Base-by-base conservation (phyloP, 2,888 invertebrate genomes). In the Mellilla xanthometata region DNA sequence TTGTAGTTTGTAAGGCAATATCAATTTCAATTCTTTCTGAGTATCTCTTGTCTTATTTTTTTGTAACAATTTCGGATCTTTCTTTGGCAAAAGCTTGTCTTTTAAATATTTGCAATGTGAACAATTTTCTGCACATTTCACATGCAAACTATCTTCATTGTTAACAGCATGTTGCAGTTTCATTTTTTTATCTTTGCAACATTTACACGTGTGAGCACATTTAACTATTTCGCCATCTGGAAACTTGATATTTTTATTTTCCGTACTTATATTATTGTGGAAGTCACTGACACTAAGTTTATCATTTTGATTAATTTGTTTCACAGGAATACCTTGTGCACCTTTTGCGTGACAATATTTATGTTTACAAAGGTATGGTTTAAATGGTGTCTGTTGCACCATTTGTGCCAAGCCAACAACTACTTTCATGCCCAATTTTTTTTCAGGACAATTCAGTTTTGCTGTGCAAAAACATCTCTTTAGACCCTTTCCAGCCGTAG, bases 381-480 rank as follows among this genome's bases (percentile, higher is more conserved):
- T 24, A 8, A 24, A 24, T 24, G 24, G 24, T 8, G 24, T 24
- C 7, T 7, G 24, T 24, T 24, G 24, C 24, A 24, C 8, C 7
- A 8, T 24, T 24, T 24, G 8, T 24, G n/a, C 24, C 8, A 7
- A n/a, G 8, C 24, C 24, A n/a, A 24, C n/a, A 24, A 24, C n/a
- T 7, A 24, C 24, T n/a, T 24, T 24, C 7, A 7, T 4, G 2
- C 2, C 24, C 8, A n/a, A 4, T 24, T n/a, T 24, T 8, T 24
- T 7, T 4, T 24, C 24, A 24, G 4, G 2, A 7, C 8, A 0
- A 24, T 24, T 5, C 7, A 24, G n/a, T 24, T 24, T 24, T 4
- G 24, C 24, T 3, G 24, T 49, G 15, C 49, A 49, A 41, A 49
- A 49, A 45, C 49, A 49, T 28, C 49, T 31, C 32, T 45, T 49